Base-by-base conservation (phyloP, 1,140 invertebrate genomes). In the Ooceraea biroi region DNA sequence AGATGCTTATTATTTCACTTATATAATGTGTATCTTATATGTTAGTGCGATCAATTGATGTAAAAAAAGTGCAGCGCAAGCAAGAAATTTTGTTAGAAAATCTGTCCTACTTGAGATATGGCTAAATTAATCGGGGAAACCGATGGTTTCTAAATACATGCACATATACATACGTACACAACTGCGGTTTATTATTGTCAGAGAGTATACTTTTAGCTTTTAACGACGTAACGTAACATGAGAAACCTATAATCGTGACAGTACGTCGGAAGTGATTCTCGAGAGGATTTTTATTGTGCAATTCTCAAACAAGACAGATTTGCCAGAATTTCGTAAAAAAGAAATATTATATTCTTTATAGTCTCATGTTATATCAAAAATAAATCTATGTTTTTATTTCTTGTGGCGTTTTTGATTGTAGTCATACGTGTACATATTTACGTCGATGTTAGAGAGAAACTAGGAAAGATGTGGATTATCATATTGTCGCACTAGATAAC, bases 311-410 rank as follows among this genome's bases (percentile, higher is more conserved):
- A 90, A 77, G 82, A 83, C 82, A 84, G 88, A 89, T 89, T 91
- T 92, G 73, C 44, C 41, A 85, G 65, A 84, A 85, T 86, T 71
- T 88, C 78, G 58, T 90, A 87, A 84, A 84, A 78, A 85, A 73
- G 78, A 85, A 90, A 91, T 88, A 93, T 91, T 92, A 91, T 93
- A 92, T 92, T 93, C 92, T 92, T 92, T 93, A 93, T 92, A 93
- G 88, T 90, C 89, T 89, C 89, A 91, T 91, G 92, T 93, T 93
- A 80, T 27, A 93, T 91, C 85, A 89, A 91, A 68, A 92, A 92
- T 91, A 91, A 92, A 93, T 91, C 82, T 86, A 92, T 91, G 91
- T 92, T 92, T 92, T 93, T 93, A 93, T 93, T 93, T 93, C 85
- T 90, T 60, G 86, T 88, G 85, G 91, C 73, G 84, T 91, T 90